Evolutionary conservation across 2,888 invertebrate species (phyloP), one percentile per base, ranked within the genome.

Genomic region (Hydraecia micacea): DNA sequence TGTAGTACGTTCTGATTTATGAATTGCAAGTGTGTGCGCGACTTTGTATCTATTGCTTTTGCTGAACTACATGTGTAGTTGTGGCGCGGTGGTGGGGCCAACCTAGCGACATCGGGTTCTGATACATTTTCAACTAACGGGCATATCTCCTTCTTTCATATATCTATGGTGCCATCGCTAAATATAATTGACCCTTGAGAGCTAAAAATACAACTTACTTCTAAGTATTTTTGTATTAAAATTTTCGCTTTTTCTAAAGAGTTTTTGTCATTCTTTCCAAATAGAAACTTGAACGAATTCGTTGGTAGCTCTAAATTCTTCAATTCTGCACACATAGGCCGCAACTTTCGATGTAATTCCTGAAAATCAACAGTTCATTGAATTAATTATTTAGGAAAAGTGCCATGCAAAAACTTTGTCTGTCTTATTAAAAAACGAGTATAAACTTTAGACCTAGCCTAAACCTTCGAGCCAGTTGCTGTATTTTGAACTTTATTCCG

Each of bases 161-260:
- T n/a, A n/a, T n/a, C n/a, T n/a, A n/a, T n/a, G n/a, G 2, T 13
- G 18, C 4, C 3, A 18, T 28, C 11, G 13, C 42, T 52, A 55
- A 63, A 36, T 18, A 32, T 68, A 36, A 25, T 49, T 25, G 9
- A n/a, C 0, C 5, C 0, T 42, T 60, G 3, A n/a, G 25, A 77
- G 7, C 15, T 60, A 28, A 49, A 60, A 66, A 60, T n/a, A 36
- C n/a, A 68, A 96, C 97, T 97, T 96, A 98, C 98, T 96, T 98
- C 98, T 91, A 99, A 97, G 96, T 98, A 99, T 94, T 98, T 98
- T 95, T 99, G 98, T 91, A 99, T 98, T 93, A 98, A 98, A 84
- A 96, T 97, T 94, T 98, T 98, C 6, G 98, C 98, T 92, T 98
- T 98, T 86, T 99, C 98, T 90, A 99, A 94, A 4, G 98, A 98